Conservation (phyloP, 2,888 invertebrate genomes). For the Odontomyia ornata region DNA sequence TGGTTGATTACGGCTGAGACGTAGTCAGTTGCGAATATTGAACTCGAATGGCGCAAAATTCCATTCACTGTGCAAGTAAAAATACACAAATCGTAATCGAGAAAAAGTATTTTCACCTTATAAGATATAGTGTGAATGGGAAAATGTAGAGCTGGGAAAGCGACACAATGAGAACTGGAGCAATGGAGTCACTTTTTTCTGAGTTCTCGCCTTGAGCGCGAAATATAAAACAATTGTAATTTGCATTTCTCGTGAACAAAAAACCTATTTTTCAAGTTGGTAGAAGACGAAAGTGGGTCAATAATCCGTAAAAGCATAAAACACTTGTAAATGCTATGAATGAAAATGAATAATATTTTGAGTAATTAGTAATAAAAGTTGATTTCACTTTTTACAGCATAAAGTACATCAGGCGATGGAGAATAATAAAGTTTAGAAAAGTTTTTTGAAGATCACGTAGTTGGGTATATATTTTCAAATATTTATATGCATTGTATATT, state of each 20-base stretch:
- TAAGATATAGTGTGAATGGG: background rate
- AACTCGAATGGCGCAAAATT: slow-evolving; percentile 14
- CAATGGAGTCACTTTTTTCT: background rate
- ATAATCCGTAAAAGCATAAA: too few relatives aligned
- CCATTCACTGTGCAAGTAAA: background rate
- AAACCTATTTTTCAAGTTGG: background rate
- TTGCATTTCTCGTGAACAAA: background rate
- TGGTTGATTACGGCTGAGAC: background rate
- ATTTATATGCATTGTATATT: too few relatives aligned
- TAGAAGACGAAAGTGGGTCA: too few relatives aligned
- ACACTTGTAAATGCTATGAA: too few relatives aligned
- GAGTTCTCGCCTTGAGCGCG: background rate
- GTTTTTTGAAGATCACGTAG: too few relatives aligned
- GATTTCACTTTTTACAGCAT: too few relatives aligned
- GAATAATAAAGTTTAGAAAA: too few relatives aligned
- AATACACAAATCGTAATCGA: slow-evolving; percentile 4
- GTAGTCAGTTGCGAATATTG: slow-evolving; percentile 2
- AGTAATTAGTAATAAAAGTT: too few relatives aligned
- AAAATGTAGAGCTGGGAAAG: background rate
- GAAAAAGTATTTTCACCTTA: background rate
- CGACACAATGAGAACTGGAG: background rate
- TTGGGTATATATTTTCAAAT: too few relatives aligned
- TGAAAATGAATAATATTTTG: too few relatives aligned
- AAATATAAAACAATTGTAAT: background rate
- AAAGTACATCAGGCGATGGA: too few relatives aligned